Base-by-base conservation (phyloP, 2,888 invertebrate species). In the Amiota mariae region DNA sequence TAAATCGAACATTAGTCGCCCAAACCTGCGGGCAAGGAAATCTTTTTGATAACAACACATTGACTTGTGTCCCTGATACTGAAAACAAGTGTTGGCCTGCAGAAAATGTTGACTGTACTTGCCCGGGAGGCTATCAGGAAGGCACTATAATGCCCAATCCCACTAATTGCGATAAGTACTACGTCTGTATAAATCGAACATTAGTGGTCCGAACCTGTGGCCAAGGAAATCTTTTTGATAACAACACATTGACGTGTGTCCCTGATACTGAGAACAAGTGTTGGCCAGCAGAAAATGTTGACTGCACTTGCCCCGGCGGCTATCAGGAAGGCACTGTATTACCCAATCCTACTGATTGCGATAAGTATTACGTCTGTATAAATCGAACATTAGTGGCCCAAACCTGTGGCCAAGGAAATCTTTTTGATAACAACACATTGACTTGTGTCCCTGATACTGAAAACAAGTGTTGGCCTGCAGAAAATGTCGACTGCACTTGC, bases 391-490 rank as follows among this genome's bases (percentile, higher is more conserved):
- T 86, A n/a, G 24, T 81, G 3, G 76, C 79, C 12, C 78, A 83
- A 8, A 72, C 78, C 36, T 88, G 88, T 47, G 88, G 87, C 4
- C 72, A 71, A 1, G 87, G 88, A 10, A 85, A 88, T 59, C 66
- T 79, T 9, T 87, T 86, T 57, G 76, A 84, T 68, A 76, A 59
- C 10, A 47, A 48, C 0, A 15, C 15, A 47, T 66, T 15, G 9
- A 48, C 2, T 9, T 66, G 64, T 48, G 18, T 18, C 8, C 48
- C 15, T 18, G 64, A 48, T 48, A 51, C 67, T 11, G 73, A 76
- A 0, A 73, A 75, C 1, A 61, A 67, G 8, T 88, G 88, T 63
- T 79, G 76, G 24, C 73, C 64, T n/a, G 13, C 75, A 2, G 88
- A 88, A 54, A 18, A 57, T 18, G n/a, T 15, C 8, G 18, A 57